Evolutionary conservation across 1,140 invertebrate genomes (phyloP).

Genomic region (Parasteatoda tepidariorum): DNA sequence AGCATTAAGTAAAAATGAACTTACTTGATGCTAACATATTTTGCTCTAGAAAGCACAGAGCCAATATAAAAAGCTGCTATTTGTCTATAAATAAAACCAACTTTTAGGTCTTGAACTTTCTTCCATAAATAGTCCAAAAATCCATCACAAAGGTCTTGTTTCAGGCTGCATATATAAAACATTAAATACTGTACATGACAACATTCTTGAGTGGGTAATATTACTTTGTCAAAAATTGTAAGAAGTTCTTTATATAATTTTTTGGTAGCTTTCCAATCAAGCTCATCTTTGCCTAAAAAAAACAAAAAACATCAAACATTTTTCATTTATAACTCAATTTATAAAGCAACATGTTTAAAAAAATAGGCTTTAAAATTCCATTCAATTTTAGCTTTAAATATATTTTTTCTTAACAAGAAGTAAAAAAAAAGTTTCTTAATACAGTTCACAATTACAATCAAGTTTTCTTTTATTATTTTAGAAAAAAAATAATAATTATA

Average conservation of each 20-base stretch:
- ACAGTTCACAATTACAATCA: too few relatives aligned
- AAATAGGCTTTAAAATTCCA: too few relatives aligned
- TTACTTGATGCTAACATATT: constrained; percentile 77
- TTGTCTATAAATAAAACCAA: constrained; percentile 76
- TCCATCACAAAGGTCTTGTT: constrained; percentile 73
- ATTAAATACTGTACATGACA: constrained; percentile 84
- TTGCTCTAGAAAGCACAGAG: constrained; percentile 79
- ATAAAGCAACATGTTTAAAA: too few relatives aligned
- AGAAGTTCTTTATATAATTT: constrained; percentile 71
- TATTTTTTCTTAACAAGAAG: too few relatives aligned
- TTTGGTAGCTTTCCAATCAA: constrained; percentile 69
- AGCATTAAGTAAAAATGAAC: constrained; percentile 62
- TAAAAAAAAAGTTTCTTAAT: too few relatives aligned
- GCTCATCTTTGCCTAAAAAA: constrained; percentile 10
- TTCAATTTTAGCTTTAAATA: too few relatives aligned
- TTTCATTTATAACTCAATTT: neutral
- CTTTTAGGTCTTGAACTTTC: constrained; percentile 77
- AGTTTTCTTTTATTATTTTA: too few relatives aligned
- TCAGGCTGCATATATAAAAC: constrained; percentile 81
- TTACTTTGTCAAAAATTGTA: constrained; percentile 78
- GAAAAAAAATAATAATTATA: too few relatives aligned
- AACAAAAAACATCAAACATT: neutral
- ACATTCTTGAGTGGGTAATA: constrained; percentile 79
- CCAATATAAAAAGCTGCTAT: constrained; percentile 79
- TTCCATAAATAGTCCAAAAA: constrained; percentile 82